phyloP scores from a whole-genome alignment of 2,888 invertebrate genomes.

The Cerceris rybyensis region DNA sequence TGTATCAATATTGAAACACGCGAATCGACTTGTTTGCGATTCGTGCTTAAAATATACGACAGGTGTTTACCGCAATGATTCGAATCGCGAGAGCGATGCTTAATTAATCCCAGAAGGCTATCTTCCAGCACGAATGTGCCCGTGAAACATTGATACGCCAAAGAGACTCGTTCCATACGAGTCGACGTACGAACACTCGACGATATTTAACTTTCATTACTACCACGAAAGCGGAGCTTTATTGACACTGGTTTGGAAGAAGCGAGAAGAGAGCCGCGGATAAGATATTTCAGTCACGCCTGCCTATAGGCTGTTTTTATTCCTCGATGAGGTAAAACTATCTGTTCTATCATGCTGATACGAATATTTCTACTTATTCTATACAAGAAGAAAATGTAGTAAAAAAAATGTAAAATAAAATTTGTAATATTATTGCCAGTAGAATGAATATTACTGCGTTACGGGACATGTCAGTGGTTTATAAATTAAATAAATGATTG shows the following conservation, averaged over 20 bases:
- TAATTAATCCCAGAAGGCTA: conserved; percentile 73
- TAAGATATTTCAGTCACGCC: conserved; percentile 73
- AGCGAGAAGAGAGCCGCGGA: conserved; percentile 67
- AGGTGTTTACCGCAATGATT: conserved; percentile 49
- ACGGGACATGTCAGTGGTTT: too few species aligned
- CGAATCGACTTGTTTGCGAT: conserved; percentile 41
- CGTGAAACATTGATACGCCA: conserved; percentile 58
- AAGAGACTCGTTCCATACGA: conserved; percentile 32
- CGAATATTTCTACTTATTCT: too few species aligned
- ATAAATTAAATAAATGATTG: too few species aligned
- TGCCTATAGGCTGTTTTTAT: conserved; percentile 33
- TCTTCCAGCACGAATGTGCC: conserved; percentile 68
- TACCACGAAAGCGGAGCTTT: conserved; percentile 70
- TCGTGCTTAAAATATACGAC: conserved; percentile 56
- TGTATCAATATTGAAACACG: conserved; percentile 15
- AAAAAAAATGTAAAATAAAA: too few species aligned
- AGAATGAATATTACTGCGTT: too few species aligned
- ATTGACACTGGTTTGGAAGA: conserved; percentile 73
- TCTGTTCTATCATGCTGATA: too few species aligned
- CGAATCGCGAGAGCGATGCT: conserved; percentile 42
- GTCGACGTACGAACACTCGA: conserved; percentile 40
- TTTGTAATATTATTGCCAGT: too few species aligned
- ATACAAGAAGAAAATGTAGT: too few species aligned
- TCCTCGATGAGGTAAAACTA: conserved; percentile 1
- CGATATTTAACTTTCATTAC: conserved; percentile 79